phyloP scores from a whole-genome alignment of 2,113 vertebrate species.

The Stercorarius parasiticus region DNA sequence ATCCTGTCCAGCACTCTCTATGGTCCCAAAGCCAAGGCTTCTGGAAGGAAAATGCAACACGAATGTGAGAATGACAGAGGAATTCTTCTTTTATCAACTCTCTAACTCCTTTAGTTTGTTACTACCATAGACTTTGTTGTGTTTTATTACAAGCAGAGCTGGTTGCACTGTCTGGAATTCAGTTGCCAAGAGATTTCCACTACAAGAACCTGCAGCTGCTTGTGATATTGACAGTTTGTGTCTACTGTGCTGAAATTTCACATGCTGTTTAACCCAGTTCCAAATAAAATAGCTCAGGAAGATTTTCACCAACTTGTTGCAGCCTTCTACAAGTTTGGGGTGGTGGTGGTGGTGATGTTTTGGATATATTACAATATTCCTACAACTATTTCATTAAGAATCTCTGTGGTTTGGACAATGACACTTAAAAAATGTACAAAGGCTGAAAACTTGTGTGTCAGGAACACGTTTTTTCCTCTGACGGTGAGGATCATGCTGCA shows the following conservation, averaged over 20 bases:
- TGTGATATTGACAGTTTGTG: background rate
- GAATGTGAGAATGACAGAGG: background rate
- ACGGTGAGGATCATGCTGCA: background rate
- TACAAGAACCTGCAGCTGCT: background rate
- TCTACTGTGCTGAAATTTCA: background rate
- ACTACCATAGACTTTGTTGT: background rate
- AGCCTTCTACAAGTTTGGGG: background rate
- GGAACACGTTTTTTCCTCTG: background rate
- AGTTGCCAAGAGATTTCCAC: background rate
- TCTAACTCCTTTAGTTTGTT: background rate
- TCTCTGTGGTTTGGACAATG: background rate
- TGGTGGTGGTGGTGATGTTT: background rate
- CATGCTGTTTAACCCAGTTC: background rate
- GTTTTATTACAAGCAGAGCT: background rate
- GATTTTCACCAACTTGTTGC: background rate
- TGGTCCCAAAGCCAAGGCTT: constrained; percentile 90
- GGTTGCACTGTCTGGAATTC: background rate
- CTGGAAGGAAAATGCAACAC: constrained; percentile 66
- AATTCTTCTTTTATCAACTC: background rate
- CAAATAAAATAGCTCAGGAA: background rate
- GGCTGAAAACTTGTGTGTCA: background rate
- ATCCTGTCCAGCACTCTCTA: constrained; percentile 83
- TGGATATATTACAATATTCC: background rate
- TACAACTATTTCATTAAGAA: background rate
- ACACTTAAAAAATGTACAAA: background rate